Evolutionary conservation across 30 jellyfish, hydroid and myxozoan species (phyloP), one percentile per base, ranked within the genome.

Genomic region (Hydra vulgaris): DNA sequence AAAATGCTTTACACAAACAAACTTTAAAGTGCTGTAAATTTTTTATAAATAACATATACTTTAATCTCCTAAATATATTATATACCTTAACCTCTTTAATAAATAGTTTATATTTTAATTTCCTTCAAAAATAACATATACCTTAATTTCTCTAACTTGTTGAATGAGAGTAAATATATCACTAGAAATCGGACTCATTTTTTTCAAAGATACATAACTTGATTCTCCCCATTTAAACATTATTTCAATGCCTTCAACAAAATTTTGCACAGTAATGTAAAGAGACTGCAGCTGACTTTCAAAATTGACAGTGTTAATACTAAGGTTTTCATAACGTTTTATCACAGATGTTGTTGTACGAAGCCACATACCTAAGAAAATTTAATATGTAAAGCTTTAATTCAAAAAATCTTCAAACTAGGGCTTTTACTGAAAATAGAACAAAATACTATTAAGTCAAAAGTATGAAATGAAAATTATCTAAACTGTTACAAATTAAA

Each of bases 121-220:
- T 61, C 0, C 20, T 61, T n/a, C n/a, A n/a, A n/a, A n/a, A n/a
- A n/a, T n/a, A n/a, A 56, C 26, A 25, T 85, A 0, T 54, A 90
- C 97, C 95, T 90, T 90, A 52, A 92, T 77, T 75, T 92, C 98
- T 72, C 94, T 83, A 81, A 92, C 84, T 79, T 92, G 98, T 73
- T 84, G 95, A 78, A 87, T 95, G 26, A 92, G 92, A 61, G 86
- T 56, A 66, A 78, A 79, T 24, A 92, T 81, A 25, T 92, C 98
- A 70, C 73, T 80, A 23, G 98, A 81, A 7, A 92, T 88, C 1
- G 90, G 25, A 0, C 88, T 83, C 96, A 92, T 87, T 73, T 87
- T 86, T 21, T 87, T 94, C 23, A 92, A 68, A 27, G 95, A 81
- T 19, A 82, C 79, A 81, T 68, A 83, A 3, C 95, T 82, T 20